Percentiles rank a stretch among this genome's conserved stretches.
Evolutionary conservation across 2,113 vertebrate species (phyloP).

Genomic region (Barbus barbus): DNA sequence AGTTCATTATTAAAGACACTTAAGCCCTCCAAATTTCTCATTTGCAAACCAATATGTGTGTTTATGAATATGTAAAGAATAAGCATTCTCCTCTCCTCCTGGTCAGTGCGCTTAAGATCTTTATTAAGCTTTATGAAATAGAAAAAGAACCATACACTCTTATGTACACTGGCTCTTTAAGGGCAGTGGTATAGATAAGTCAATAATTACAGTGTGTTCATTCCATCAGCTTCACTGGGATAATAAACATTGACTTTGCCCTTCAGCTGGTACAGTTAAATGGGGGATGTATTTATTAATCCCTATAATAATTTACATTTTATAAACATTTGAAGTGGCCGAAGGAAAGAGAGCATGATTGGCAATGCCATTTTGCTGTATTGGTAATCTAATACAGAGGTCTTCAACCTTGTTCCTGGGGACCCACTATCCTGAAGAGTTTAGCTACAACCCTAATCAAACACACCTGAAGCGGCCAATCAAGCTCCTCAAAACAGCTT

Average conservation of each 20-base stretch:
- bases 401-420: too few relatives aligned
- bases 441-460: too few relatives aligned
- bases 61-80: not conserved
- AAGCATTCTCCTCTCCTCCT: not conserved
- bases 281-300: too few relatives aligned
- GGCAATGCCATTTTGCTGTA: not conserved
- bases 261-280: not conserved
- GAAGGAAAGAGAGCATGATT: not conserved
- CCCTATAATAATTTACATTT: not conserved
- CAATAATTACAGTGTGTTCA: conserved; percentile 10
- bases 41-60: not conserved
- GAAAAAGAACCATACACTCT: conserved; percentile 36
- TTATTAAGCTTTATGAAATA: conserved; percentile 39
- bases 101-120: conserved; percentile 24
- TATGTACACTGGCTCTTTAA: conserved; percentile 33
- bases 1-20: conserved; percentile 6
- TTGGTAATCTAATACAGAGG: not conserved
- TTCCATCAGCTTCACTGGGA: not conserved
- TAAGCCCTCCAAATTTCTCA: not conserved
- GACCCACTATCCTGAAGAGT: too few relatives aligned
- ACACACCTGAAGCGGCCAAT: too few relatives aligned
- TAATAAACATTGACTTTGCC: not conserved
- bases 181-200: conserved; percentile 24
- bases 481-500: too few relatives aligned
- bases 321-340: not conserved